Base-by-base conservation (phyloP, 2,797 vertebrate species). In the Etheostoma nigrum region DNA sequence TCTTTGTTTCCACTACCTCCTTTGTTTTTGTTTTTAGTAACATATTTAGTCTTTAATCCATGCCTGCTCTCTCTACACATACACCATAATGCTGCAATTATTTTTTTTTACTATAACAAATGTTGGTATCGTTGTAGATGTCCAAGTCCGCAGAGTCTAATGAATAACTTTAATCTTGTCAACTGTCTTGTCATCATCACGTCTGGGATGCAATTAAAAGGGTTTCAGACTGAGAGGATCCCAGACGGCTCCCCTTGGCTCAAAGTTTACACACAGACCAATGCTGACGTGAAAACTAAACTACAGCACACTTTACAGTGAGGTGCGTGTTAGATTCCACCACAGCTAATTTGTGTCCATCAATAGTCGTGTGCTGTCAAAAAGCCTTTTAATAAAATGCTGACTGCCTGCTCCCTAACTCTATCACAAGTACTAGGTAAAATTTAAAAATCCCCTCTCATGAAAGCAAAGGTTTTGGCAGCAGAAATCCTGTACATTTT, bases 371-470 rank as follows among this genome's bases (percentile, higher is more conserved):
- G 13, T 33, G 45, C 44, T 68, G 63, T 74, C 25, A 65, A 52
- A 82, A 45, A 30, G 45, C 30, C 47, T 51, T 70, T 57, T 42
- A 63, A 67, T 54, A 53, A 71, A 67, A 72, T 45, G 33, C 49
- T 55, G 52, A 52, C 23, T 42, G 57, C 18, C 27, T 57, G 42
- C n/a, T 60, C 18, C 1, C 13, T 14, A 15, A 23, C 36, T 55
- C 11, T 13, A 1, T 19, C n/a, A 19, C n/a, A 61, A 55, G 19
- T 27, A 15, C 6, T 10, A 36, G 21, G 30, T 68, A 44, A 65
- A 61, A 59, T 52, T 6, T n/a, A 27, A 27, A 61, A 42, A 18
- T 18, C 16, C 7, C 23, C 25, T 58, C 18, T 55, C 11, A 19
- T 73, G 13, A 53, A 57, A 52, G 49, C 36, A 15, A 58, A 63